Evolutionary conservation across 2,113 vertebrate genomes (phyloP).

Genomic region (Notothenia rossii): DNA sequence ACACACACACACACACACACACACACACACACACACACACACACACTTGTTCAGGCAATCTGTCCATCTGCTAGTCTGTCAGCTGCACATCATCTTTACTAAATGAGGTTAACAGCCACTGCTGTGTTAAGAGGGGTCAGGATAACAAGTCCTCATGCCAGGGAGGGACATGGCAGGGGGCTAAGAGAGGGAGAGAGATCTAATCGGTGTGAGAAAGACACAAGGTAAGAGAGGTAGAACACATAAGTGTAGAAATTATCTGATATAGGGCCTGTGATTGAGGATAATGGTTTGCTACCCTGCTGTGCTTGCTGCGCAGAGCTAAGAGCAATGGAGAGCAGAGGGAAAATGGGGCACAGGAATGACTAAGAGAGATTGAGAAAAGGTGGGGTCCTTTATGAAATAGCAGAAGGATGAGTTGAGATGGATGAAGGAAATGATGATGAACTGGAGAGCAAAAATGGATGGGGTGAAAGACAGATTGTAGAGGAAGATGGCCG

Average conservation of each 20-base stretch:
- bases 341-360: slow-evolving; percentile 44
- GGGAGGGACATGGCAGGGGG: slow-evolving; percentile 19
- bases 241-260: slow-evolving; percentile 59
- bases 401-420: slow-evolving; percentile 47
- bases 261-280: slow-evolving; percentile 69
- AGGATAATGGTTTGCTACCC: slow-evolving; percentile 72
- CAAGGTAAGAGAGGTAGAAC: slow-evolving; percentile 31
- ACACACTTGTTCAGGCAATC: slow-evolving; percentile 47
- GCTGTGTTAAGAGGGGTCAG: slow-evolving; percentile 60
- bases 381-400: slow-evolving; percentile 67
- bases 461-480: slow-evolving; percentile 8
- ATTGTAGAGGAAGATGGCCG: background rate
- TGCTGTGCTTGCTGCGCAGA: slow-evolving; percentile 64
- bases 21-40: background rate
- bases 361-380: slow-evolving; percentile 54
- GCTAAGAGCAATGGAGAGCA: slow-evolving; percentile 47
- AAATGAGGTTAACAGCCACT: slow-evolving; percentile 76
- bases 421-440: slow-evolving; percentile 30
- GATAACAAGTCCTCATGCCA: slow-evolving; percentile 62
- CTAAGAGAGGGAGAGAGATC: slow-evolving; percentile 5
- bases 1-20: slow-evolving; percentile 5
- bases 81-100: slow-evolving; percentile 56
- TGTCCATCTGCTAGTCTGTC: slow-evolving; percentile 71
- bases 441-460: slow-evolving; percentile 19
- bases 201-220: slow-evolving; percentile 6